Percentiles rank a stretch among this genome's conserved stretches.
Conservation (phyloP, 2,113 vertebrate species). For the Vidua macroura region DNA sequence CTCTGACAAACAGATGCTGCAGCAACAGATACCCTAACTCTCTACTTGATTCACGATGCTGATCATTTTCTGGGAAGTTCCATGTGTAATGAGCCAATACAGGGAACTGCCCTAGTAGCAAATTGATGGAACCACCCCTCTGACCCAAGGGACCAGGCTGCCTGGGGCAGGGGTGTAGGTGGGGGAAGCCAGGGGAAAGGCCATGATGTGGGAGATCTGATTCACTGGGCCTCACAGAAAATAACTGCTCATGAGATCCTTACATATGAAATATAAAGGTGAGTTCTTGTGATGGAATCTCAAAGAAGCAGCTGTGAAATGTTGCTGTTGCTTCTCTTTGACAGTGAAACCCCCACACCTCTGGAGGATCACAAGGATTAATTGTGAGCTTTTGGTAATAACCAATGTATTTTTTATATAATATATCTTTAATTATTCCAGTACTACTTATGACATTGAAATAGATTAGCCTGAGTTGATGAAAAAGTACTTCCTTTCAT, state of each 20-base stretch:
- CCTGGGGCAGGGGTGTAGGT: too few relatives aligned
- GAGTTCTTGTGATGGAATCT: background rate
- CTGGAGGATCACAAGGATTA: background rate
- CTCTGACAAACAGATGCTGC: conserved; percentile 34
- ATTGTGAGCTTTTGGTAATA: background rate
- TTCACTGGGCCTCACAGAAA: background rate
- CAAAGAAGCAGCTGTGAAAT: background rate
- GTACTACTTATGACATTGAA: background rate
- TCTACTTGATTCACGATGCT: background rate
- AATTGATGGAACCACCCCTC: background rate
- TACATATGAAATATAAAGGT: background rate
- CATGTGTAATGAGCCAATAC: background rate
- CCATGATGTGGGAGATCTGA: background rate
- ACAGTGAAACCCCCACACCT: background rate
- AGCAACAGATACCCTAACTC: background rate
- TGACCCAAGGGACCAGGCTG: too few relatives aligned
- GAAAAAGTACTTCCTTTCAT: background rate
- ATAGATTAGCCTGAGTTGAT: background rate
- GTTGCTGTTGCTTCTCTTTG: background rate
- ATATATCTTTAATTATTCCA: background rate
- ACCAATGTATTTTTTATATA: background rate
- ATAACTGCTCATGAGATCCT: background rate
- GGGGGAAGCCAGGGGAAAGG: background rate
- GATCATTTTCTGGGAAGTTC: background rate
- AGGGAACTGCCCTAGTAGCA: background rate